phyloP scores from a whole-genome alignment of 2,888 invertebrate genomes.

The Diogma glabrata region DNA sequence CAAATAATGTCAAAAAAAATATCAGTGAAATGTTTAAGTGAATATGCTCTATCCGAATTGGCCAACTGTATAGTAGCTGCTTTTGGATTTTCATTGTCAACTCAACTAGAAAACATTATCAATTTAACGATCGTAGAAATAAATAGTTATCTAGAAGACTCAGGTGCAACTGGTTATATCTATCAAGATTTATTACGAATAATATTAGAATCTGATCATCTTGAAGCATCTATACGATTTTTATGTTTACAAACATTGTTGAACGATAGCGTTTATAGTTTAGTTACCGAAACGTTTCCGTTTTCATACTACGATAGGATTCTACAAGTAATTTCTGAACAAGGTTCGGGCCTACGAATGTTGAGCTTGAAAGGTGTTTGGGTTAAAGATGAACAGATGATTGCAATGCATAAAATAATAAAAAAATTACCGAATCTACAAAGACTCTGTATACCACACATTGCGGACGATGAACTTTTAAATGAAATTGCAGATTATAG shows the following conservation, averaged over 20 bases:
- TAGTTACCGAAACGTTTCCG: slow-evolving; percentile 58
- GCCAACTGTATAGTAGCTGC: slow-evolving; percentile 51
- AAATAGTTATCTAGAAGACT: slow-evolving; percentile 45
- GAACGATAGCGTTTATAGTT: slow-evolving; percentile 50
- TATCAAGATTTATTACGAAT: slow-evolving; percentile 55
- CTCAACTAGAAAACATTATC: slow-evolving; percentile 45
- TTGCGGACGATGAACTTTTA: slow-evolving; percentile 56
- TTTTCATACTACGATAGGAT: slow-evolving; percentile 59
- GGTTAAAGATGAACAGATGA: slow-evolving; percentile 57
- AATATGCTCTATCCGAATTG: slow-evolving; percentile 46
- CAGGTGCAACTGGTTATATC: slow-evolving; percentile 54
- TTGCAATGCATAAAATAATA: slow-evolving; percentile 48
- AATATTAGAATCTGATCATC: slow-evolving; percentile 50
- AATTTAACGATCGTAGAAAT: slow-evolving; percentile 47
- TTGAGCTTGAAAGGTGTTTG: slow-evolving; percentile 62
- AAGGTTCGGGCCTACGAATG: slow-evolving; percentile 49
- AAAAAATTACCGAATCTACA: slow-evolving; percentile 47
- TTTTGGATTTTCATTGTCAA: slow-evolving; percentile 42
- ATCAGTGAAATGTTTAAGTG: slow-evolving; percentile 46
- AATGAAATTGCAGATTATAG: slow-evolving; percentile 46
- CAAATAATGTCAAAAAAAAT: slow-evolving; percentile 53
- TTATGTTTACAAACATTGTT: slow-evolving; percentile 52
- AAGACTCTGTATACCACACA: slow-evolving; percentile 54
- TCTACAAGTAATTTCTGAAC: slow-evolving; percentile 49
- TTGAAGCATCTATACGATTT: slow-evolving; percentile 55